Evolutionary conservation across 2,113 vertebrate species (phyloP), one percentile per base, ranked within the genome.

Genomic region (Rallus limicola): DNA sequence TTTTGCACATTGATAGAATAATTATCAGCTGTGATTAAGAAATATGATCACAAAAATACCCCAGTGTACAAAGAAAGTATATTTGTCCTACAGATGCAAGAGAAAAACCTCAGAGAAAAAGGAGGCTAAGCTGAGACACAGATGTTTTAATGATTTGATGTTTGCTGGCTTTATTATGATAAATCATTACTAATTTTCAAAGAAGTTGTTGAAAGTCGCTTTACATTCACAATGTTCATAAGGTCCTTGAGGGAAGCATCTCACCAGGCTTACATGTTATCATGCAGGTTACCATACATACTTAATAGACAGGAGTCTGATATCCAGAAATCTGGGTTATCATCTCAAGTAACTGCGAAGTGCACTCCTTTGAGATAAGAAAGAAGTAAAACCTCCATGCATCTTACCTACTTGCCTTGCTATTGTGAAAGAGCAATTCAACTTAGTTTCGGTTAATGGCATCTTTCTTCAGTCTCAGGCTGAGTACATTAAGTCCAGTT

Each of bases 11-110:
- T 33, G 20, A 33, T 55, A 9, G 9, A 67, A 46, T 74, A 60
- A 42, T 82, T 75, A 52, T 82, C 31, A 82, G 9, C 14, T 78
- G 16, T 64, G 40, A 78, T 58, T n/a, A 26, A 74, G 60, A 74
- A 65, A 53, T 13, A 6, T 17, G 16, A 70, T 33, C 0, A 0
- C 16, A 59, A 13, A 89, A 83, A 11, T 6, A 20, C 58, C 7
- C 5, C 26, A 40, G 5, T 24, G 11, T 48, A 48, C 13, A 62
- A 11, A 62, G 6, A 31, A 79, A 8, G 11, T 44, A 3, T 2
- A 50, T 48, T 50, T 80, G 4, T 18, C 28, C 21, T 86, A 29
- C 10, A 38, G 17, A 29, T 76, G 10, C 33, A 33, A 33, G 26
- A 55, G 28, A 10, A 16, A 28, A 72, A 4, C 2, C 6, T 69